phyloP scores from a whole-genome alignment of 2,888 invertebrate genomes.

The Patella caerulea region DNA sequence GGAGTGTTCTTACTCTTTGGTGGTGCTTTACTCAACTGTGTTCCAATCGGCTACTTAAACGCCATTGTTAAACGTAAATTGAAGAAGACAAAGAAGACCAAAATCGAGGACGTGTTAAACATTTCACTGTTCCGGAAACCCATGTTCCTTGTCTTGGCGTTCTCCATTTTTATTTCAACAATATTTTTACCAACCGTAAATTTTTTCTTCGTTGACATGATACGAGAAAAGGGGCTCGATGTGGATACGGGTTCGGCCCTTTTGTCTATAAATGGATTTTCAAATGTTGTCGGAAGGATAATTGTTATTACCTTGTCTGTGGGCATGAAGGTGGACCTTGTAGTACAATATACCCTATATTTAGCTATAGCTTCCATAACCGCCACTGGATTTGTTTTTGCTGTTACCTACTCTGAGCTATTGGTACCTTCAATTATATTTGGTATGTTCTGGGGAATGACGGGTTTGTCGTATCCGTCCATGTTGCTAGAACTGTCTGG shows the following conservation, averaged over 20 bases:
- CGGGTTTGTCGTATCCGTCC: not conserved
- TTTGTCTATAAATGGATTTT: not conserved
- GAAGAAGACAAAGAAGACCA: not conserved
- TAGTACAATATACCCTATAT: not conserved
- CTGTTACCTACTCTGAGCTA: not conserved
- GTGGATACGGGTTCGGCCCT: not conserved
- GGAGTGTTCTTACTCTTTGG: not conserved
- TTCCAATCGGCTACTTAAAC: not conserved
- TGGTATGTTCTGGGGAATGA: not conserved
- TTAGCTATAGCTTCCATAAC: not conserved
- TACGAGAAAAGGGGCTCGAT: not conserved
- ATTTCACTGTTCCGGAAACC: not conserved
- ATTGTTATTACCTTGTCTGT: not conserved
- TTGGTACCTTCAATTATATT: not conserved
- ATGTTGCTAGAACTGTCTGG: not conserved
- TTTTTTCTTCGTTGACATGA: not conserved
- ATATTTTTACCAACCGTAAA: not conserved
- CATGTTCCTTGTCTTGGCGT: not conserved
- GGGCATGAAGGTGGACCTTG: not conserved
- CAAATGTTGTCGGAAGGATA: not conserved
- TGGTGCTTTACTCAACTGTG: not conserved
- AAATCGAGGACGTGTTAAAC: not conserved
- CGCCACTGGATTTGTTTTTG: not conserved
- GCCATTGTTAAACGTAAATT: not conserved
- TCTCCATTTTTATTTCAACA: not conserved